Base-by-base conservation (phyloP, 2,113 vertebrate genomes). In the Chaetops frenatus region DNA sequence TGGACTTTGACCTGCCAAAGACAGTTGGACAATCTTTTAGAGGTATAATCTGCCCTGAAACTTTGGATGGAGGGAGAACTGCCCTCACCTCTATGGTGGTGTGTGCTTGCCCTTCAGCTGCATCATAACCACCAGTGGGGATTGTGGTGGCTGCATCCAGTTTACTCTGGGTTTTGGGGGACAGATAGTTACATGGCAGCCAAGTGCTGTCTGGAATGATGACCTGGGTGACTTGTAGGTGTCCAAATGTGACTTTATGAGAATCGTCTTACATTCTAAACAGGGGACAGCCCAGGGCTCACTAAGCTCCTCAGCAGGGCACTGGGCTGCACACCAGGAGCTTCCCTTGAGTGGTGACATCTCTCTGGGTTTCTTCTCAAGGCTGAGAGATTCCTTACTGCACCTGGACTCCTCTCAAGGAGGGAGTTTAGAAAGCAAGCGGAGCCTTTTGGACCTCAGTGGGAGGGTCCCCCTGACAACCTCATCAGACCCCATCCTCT, bases 191-290 rank as follows among this genome's bases (percentile, higher is more conserved):
- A 23, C 12, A 16, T 44, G 23, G 15, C 10, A 64, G 42, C 28
- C 19, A 24, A 57, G 36, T 23, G 23, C 15, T 78, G 11, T 29
- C 42, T 38, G 12, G 40, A 33, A 36, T 11, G 3, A 10, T 70
- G 25, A 54, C 12, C 19, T 2, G 2, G 15, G 16, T 8, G 9
- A 57, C 36, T 57, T 70, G 5, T 12, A 64, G 36, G 12, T n/a
- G 11, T 71, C 15, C 3, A n/a, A 70, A 71, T 25, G 24, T 0
- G 1, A 35, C 40, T 69, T 28, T 20, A 17, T 44, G 35, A 10
- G 15, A 36, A 50, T n/a, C 5, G n/a, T 9, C 7, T 64, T 44
- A 28, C 0, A 0, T 33, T 50, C 24, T 24, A 56, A 38, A 28
- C 12, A 36, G 5, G 28, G 23, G 6, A 12, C 5, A 62, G 7